A percentile compares a stretch with the other conserved stretches of the same genome.
Evolutionary conservation across 2,797 vertebrate genomes (phyloP).

Genomic region (Micropoecilia bifurca): DNA sequence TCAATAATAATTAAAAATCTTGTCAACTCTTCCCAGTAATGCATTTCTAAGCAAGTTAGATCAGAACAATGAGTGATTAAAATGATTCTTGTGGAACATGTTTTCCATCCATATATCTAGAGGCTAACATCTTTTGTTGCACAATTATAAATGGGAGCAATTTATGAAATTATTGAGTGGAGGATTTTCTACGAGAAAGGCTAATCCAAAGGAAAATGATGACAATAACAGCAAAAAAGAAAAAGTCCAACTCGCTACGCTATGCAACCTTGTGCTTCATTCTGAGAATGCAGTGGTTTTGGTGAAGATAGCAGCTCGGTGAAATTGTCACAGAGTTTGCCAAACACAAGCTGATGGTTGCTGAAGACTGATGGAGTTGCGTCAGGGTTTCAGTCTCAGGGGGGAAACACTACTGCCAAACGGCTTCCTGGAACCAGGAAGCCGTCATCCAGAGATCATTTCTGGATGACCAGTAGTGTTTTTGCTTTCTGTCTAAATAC

Average conservation of each 20-base stretch:
- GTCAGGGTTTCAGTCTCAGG: not conserved
- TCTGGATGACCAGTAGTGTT: not conserved
- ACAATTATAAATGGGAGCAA: not conserved
- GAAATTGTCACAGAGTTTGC: not conserved
- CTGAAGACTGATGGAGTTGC: not conserved
- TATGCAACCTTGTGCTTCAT: not conserved
- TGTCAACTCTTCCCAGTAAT: not conserved
- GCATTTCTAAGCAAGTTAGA: not conserved
- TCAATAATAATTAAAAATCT: conserved; percentile 2
- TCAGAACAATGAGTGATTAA: not conserved
- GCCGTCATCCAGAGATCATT: not conserved
- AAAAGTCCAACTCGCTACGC: not conserved
- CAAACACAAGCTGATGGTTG: not conserved
- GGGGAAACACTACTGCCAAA: not conserved
- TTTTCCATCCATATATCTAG: not conserved
- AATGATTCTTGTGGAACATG: not conserved
- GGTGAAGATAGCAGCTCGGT: not conserved
- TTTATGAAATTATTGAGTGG: not conserved
- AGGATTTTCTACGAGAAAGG: not conserved
- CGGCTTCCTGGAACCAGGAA: not conserved
- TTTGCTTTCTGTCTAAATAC: not conserved
- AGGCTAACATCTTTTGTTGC: not conserved
- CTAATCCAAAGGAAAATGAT: not conserved
- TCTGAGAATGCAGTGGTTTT: not conserved
- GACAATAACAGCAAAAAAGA: not conserved